These are phyloP conservation scores for Rotaria socialis DNA, from an alignment of 2,888 invertebrate genomes.

Conservation along the genomic window DNA sequence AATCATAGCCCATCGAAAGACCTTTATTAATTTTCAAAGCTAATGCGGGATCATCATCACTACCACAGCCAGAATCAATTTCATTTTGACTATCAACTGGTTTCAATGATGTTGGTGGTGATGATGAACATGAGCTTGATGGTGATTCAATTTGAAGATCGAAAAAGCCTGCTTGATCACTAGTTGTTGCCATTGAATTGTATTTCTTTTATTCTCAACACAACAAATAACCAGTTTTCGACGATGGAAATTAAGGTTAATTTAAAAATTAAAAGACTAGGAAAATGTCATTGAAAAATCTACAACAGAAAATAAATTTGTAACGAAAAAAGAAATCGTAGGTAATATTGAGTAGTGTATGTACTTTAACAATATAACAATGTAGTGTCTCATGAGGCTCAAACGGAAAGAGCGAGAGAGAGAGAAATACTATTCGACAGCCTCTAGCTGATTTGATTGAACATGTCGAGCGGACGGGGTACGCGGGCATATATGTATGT, in stretches of 20 bases:
- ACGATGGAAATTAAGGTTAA: not conserved
- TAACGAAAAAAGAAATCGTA: not conserved
- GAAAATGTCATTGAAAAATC: constrained; percentile 18
- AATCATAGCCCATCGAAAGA: constrained; percentile 30
- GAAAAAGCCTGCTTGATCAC: not conserved
- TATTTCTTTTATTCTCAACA: not conserved
- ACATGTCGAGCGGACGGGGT: not conserved
- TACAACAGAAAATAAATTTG: not conserved
- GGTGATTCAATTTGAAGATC: not conserved
- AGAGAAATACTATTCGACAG: not conserved
- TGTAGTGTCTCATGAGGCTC: not conserved
- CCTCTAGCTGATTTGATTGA: constrained; percentile 1
- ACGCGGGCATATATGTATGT: not conserved
- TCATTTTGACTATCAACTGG: not conserved
- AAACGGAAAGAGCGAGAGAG: not conserved
- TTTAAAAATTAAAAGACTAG: constrained; percentile 24
- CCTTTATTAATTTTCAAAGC: constrained; percentile 34
- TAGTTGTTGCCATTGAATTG: not conserved
- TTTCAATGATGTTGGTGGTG: not conserved
- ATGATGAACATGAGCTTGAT: constrained; percentile 13
- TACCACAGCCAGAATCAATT: constrained; percentile 15
- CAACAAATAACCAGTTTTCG: not conserved
- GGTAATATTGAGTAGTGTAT: not conserved
- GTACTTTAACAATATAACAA: too few species aligned
- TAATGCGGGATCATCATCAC: constrained; percentile 8